A percentile compares a stretch with the other conserved stretches of the same genome.
Evolutionary conservation across 2,797 vertebrate genomes (phyloP).

Genomic region (Myripristis murdjan): DNA sequence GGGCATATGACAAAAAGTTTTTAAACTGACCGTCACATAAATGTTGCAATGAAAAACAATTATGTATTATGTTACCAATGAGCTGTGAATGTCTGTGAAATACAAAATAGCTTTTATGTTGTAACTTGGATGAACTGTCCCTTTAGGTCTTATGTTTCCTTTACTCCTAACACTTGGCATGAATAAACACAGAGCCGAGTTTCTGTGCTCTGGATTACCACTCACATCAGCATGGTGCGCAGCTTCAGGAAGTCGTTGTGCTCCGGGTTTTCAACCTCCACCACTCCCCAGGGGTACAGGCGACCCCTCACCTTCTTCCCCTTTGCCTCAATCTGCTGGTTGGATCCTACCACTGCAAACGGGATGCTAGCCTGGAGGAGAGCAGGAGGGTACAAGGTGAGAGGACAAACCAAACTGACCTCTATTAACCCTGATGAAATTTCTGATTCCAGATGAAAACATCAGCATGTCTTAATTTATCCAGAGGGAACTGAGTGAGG

Average conservation of each 20-base stretch:
- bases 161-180: not conserved
- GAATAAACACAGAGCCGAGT: not conserved
- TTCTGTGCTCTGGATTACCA: slow-evolving; percentile 6
- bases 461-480: not conserved
- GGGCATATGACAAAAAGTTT: no score
- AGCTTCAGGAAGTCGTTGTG: slow-evolving; percentile 99
- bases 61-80: no score
- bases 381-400: not conserved
- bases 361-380: slow-evolving; percentile 93
- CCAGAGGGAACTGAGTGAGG: not conserved
- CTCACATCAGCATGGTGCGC: slow-evolving; percentile 98
- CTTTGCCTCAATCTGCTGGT: slow-evolving; percentile 98
- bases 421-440: not conserved
- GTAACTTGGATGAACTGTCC: no score
- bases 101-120: no score
- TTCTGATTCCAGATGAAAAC: not conserved
- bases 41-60: no score
- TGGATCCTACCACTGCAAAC: slow-evolving; percentile 97
- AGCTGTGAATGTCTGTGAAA: no score
- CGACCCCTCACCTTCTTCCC: slow-evolving; percentile 99
- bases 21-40: no score
- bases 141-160: no score
- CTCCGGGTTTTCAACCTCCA: slow-evolving; percentile 98
- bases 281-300: slow-evolving; percentile 97
- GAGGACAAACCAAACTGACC: not conserved